Evolutionary conservation across 2,888 invertebrate species (phyloP).

Genomic region (Noctua janthina): DNA sequence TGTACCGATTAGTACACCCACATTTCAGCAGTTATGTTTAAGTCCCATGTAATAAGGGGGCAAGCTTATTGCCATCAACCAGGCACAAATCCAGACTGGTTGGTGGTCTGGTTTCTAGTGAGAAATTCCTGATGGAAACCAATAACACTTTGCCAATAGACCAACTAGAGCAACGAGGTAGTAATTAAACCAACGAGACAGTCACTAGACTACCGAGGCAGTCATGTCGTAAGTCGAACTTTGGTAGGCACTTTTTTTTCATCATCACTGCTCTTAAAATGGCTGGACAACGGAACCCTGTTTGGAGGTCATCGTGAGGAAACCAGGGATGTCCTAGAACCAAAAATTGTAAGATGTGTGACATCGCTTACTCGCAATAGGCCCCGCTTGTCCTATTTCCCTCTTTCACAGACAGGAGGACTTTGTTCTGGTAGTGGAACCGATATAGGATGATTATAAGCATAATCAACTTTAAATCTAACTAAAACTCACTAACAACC

Average conservation of each 20-base stretch:
- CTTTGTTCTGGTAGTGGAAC: background rate
- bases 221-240: background rate
- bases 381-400: background rate
- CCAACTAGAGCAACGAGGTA: too few species aligned
- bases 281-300: background rate
- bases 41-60: too few species aligned
- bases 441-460: background rate
- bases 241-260: background rate
- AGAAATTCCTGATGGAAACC: too few species aligned
- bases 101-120: too few species aligned
- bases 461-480: background rate
- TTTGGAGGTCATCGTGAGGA: background rate
- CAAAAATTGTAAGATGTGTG: background rate
- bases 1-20: too few species aligned
- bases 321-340: background rate
- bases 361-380: background rate
- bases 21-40: too few species aligned
- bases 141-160: too few species aligned
- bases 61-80: too few species aligned
- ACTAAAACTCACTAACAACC: constrained; percentile 7
- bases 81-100: too few species aligned
- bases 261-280: background rate
- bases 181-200: too few species aligned
- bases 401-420: background rate
- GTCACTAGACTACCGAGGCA: too few species aligned